These are phyloP conservation scores for Monochamus saltuarius DNA, from an alignment of 1,140 invertebrate species.

Conservation along the genomic window DNA sequence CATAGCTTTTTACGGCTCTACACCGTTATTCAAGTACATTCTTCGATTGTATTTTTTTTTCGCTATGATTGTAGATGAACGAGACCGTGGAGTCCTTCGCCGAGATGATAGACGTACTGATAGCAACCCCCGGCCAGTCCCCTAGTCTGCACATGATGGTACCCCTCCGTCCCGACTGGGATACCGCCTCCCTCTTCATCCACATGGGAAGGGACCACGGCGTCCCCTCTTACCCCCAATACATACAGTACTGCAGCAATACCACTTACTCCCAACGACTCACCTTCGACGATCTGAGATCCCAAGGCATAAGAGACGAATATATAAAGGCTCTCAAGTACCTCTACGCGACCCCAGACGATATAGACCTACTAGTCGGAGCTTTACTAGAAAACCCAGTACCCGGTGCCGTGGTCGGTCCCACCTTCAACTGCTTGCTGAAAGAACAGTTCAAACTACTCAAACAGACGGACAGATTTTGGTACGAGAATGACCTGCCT, in stretches of 20 bases:
- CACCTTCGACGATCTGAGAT: conserved; percentile 64
- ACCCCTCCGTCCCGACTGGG: conserved; percentile 51
- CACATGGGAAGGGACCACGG: conserved; percentile 88
- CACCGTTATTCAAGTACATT: no score
- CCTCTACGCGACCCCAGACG: conserved; percentile 73
- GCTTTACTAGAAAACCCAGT: conserved; percentile 79
- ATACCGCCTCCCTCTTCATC: conserved; percentile 58
- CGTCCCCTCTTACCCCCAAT: conserved; percentile 79
- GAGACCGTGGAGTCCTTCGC: conserved; percentile 51
- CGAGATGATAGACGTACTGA: conserved; percentile 53
- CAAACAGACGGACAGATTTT: conserved; percentile 85
- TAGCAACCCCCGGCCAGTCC: conserved; percentile 53
- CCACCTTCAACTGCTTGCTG: conserved; percentile 83
- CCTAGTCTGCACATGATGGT: conserved; percentile 55
- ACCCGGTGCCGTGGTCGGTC: conserved; percentile 79
- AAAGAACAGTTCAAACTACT: conserved; percentile 77
- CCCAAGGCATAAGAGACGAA: conserved; percentile 60
- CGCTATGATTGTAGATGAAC: conserved; percentile 46
- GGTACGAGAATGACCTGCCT: conserved; percentile 94
- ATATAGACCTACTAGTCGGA: conserved; percentile 86
- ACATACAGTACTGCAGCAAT: conserved; percentile 68
- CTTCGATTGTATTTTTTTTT: no score
- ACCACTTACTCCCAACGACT: conserved; percentile 47
- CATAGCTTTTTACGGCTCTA: background rate
- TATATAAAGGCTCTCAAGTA: conserved; percentile 61